Evolutionary conservation across 2,888 invertebrate species (phyloP).

Genomic region (Metopia argyrocephala): DNA sequence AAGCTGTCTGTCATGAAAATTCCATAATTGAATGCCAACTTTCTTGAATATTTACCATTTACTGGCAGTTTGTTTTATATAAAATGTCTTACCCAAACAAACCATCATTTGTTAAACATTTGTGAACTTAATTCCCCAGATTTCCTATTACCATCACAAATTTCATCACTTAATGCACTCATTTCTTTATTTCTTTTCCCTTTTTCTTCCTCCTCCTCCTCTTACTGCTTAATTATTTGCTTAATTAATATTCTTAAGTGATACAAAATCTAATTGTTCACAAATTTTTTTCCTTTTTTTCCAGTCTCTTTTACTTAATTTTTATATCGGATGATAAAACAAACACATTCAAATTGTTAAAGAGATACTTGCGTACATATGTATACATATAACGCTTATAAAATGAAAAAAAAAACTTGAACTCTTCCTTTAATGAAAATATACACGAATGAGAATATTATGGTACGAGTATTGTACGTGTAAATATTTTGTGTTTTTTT

Average conservation of each 20-base stretch:
- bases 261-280: constrained; percentile 53
- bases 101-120: constrained; percentile 9
- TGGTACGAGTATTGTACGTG: constrained; percentile 11
- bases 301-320: background rate
- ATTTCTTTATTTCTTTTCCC: background rate
- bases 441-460: background rate
- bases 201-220: background rate
- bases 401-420: constrained; percentile 11
- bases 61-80: background rate
- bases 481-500: background rate
- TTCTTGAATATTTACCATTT: constrained; percentile 4
- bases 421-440: constrained; percentile 13
- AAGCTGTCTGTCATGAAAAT: too few species aligned
- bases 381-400: too few species aligned
- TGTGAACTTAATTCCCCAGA: constrained; percentile 15
- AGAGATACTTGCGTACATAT: too few species aligned
- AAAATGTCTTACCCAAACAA: too few species aligned
- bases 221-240: constrained; percentile 48
- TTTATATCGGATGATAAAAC: background rate
- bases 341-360: background rate
- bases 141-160: background rate
- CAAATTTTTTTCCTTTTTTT: constrained; percentile 40
- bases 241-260: constrained; percentile 55
- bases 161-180: background rate
- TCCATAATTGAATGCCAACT: constrained; percentile 3